Conservation (phyloP, 2,888 invertebrate genomes). For the Acleris literana region DNA sequence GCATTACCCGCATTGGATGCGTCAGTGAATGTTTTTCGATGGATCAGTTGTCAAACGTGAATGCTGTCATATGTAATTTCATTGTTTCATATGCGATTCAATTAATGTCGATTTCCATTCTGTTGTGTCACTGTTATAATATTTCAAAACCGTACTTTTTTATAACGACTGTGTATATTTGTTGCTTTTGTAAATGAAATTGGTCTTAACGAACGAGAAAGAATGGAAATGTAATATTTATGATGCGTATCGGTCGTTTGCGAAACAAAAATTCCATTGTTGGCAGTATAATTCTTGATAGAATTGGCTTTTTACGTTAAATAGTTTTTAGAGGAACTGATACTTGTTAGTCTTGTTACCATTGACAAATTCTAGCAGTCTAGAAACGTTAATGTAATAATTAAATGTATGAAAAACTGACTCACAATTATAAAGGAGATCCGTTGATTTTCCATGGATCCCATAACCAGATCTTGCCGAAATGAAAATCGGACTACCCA, state of each 20-base stretch:
- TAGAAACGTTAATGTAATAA: too few relatives aligned
- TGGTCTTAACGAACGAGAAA: slow-evolving; percentile 22
- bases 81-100: not conserved
- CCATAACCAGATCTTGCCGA: too few relatives aligned
- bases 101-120: slow-evolving; percentile 2
- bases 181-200: slow-evolving; percentile 13
- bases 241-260: slow-evolving; percentile 13
- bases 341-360: too few relatives aligned
- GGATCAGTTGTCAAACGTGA: not conserved
- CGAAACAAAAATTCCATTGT: slow-evolving; percentile 26
- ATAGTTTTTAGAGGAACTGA: too few relatives aligned
- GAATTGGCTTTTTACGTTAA: slow-evolving; percentile 7
- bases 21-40: slow-evolving; percentile 27
- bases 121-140: not conserved
- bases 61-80: not conserved
- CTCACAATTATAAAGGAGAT: too few relatives aligned
- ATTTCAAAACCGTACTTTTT: not conserved
- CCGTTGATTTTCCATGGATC: too few relatives aligned
- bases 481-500: too few relatives aligned
- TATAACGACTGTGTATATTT: slow-evolving; percentile 6
- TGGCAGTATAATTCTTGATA: slow-evolving; percentile 17
- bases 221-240: slow-evolving; percentile 37
- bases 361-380: too few relatives aligned
- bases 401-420: too few relatives aligned
- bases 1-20: slow-evolving; percentile 7